Base-by-base conservation (phyloP, 1,140 invertebrate species). In the Cephus cinctus region DNA sequence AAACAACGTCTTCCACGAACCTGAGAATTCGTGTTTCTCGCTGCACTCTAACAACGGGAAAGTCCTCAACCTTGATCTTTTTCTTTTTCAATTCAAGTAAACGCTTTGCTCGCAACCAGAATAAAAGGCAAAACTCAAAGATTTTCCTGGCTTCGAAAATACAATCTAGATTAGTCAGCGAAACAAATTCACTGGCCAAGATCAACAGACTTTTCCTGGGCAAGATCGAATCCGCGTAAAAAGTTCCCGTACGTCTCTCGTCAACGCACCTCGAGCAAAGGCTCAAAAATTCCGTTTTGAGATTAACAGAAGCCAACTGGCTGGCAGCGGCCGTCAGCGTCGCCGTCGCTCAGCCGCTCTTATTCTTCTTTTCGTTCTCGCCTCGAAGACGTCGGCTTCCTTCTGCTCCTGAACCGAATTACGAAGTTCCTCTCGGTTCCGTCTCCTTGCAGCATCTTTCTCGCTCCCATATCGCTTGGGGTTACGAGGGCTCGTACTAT, bases 1-100 rank as follows among this genome's bases (percentile, higher is more conserved):
- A 57, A 61, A 58, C 52, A 61, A 62, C 55, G 58, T 21, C 46
- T 46, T 54, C 38, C 8, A 43, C 46, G 45, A 39, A 47, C 14
- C 34, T 36, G 34, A 12, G 11, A 36, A 15, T 36, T 36, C 34
- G 34, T 36, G 19, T 3, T 36, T 36, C 9, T 36, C 34, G 8
- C 34, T 36, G 14, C 34, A 12, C 34, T 18, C 3, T 11, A 8
- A 4, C 8, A 2, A 3, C 19, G 11, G 8, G 19, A 15, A 12
- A 9, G 14, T 36, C 2, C 19, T 4, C 34, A 36, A 8, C 14
- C 2, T 15, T 18, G 34, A 11, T 36, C 11, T 14, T 12, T 36
- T 18, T 36, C 19, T 18, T 36, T 36, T 18, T 8, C 8, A 9
- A 30, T 12, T 12, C 14, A 2, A 3, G 12, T n/a, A n/a, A n/a